Percentiles rank a stretch among this genome's conserved stretches.
Evolutionary conservation across 2,888 invertebrate species (phyloP).

Genomic region (Drosophila anceps): DNA sequence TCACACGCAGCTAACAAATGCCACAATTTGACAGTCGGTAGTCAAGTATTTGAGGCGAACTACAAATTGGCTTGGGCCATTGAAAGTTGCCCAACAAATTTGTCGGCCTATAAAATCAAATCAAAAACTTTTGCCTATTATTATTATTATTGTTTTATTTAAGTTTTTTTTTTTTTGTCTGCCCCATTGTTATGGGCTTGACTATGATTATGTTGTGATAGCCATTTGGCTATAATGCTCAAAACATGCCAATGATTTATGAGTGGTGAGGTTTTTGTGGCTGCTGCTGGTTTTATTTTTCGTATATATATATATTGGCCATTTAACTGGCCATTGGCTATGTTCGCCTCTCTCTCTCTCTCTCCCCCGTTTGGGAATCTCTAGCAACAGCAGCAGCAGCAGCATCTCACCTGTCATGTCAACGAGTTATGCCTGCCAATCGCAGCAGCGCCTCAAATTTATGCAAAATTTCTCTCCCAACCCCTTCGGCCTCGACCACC

Average conservation of each 20-base stretch:
- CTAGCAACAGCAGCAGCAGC: background rate
- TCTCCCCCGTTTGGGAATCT: background rate
- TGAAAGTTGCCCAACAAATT: constrained; percentile 51
- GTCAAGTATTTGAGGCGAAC: constrained; percentile 3
- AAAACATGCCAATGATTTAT: constrained; percentile 64
- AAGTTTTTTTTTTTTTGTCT: background rate
- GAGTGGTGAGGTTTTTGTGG: constrained; percentile 38
- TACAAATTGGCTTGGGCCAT: constrained; percentile 7
- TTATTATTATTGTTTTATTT: constrained; percentile 36
- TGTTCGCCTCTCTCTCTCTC: background rate
- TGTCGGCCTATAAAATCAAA: constrained; percentile 51
- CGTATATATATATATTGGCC: background rate
- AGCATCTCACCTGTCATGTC: constrained; percentile 55
- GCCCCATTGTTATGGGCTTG: constrained; percentile 13
- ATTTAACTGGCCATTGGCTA: background rate
- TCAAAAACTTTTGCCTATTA: constrained; percentile 32
- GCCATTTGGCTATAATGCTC: constrained; percentile 35
- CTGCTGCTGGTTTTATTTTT: constrained; percentile 5
- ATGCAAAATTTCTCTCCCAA: constrained; percentile 37
- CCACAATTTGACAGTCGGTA: background rate
- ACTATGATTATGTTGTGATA: constrained; percentile 40
- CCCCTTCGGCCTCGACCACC: background rate
- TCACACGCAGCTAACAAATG: background rate
- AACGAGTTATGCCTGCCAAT: constrained; percentile 64
- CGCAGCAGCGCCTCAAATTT: constrained; percentile 31